Evolutionary conservation across 2,113 vertebrate genomes (phyloP).

Genomic region (Laterallus jamaicensis): DNA sequence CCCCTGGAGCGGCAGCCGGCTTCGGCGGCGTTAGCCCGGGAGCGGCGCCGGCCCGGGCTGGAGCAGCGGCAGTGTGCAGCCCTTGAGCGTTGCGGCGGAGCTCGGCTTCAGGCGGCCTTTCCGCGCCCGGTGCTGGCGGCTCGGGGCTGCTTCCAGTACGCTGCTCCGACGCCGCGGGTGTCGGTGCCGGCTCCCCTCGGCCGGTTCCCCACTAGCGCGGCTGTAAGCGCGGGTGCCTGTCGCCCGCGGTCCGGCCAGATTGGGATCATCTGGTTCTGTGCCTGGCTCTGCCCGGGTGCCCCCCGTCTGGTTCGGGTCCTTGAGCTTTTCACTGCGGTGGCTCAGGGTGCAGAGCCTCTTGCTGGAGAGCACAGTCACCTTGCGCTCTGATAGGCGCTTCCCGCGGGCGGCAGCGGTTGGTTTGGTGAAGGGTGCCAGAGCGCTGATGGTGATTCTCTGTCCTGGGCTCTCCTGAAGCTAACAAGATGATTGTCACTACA

Average conservation of each 20-base stretch:
- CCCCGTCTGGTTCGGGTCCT: fast-evolving
- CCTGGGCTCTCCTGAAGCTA: neutral
- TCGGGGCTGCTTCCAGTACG: fast-evolving
- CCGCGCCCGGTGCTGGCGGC: neutral
- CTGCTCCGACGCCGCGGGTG: neutral
- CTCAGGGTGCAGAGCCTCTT: neutral
- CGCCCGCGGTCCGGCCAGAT: neutral
- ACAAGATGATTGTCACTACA: fast-evolving
- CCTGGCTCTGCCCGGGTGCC: fast-evolving
- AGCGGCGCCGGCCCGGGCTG: neutral
- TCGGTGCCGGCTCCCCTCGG: neutral
- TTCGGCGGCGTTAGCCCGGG: too few relatives aligned
- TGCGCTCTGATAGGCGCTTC: fast-evolving
- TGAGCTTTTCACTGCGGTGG: fast-evolving
- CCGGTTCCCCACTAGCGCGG: fast-evolving
- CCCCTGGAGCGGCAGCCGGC: neutral
- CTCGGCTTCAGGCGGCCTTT: neutral
- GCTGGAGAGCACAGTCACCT: neutral
- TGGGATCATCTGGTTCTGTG: too few relatives aligned
- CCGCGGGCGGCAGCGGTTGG: fast-evolving
- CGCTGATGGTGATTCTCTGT: neutral
- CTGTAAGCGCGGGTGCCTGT: fast-evolving
- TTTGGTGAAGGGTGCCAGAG: too few relatives aligned
- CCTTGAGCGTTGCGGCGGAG: neutral
- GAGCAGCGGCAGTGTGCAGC: neutral